Conservation (phyloP, 2,113 vertebrate genomes). For the Malurus alboscapulatus region DNA sequence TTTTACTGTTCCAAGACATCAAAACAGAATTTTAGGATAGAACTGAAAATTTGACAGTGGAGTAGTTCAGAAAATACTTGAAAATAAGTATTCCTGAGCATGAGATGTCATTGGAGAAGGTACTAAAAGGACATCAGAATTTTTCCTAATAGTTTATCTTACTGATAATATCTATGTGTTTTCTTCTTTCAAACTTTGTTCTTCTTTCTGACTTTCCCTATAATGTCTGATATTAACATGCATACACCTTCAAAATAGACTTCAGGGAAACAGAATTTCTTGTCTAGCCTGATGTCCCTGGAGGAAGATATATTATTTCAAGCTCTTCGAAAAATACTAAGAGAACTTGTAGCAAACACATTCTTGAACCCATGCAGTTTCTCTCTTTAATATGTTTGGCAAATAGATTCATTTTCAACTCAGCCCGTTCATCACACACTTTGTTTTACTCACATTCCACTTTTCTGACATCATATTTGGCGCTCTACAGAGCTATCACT, state of each 20-base stretch:
- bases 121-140: neutral
- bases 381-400: conserved; percentile 2
- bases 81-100: neutral
- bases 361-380: neutral
- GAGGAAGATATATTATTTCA: neutral
- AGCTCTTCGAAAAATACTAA: neutral
- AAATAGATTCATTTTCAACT: conserved; percentile 4
- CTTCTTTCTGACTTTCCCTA: neutral
- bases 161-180: neutral
- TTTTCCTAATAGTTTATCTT: neutral
- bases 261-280: neutral
- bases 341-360: neutral
- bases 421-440: neutral
- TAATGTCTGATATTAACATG: neutral
- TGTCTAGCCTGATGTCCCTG: neutral
- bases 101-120: neutral
- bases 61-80: neutral
- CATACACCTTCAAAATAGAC: neutral
- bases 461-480: conserved; percentile 25
- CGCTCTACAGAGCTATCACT: neutral
- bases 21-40: neutral
- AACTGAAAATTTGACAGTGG: neutral
- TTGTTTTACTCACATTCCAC: conserved; percentile 24
- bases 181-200: neutral
- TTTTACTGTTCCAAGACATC: neutral